Evolutionary conservation across 1,140 invertebrate species (phyloP).

Genomic region (Leptinotarsa lineolata): DNA sequence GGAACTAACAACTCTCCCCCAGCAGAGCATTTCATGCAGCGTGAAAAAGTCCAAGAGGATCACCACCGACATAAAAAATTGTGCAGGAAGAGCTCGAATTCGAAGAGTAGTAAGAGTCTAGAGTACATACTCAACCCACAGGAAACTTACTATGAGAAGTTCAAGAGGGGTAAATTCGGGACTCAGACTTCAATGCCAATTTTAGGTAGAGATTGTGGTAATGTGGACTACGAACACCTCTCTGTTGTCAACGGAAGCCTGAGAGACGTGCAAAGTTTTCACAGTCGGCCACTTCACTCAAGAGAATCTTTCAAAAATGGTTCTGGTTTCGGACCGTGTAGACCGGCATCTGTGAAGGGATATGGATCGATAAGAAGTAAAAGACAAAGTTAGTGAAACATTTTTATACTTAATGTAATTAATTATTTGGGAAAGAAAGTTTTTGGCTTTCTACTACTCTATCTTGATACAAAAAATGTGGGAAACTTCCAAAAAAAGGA

Average conservation of each 20-base stretch:
- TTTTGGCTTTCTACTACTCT: too few relatives aligned
- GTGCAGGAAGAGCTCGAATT: slow-evolving; percentile 52
- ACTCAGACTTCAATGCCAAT: slow-evolving; percentile 21
- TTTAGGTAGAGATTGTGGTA: background rate
- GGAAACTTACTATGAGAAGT: slow-evolving; percentile 56
- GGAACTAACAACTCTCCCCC: slow-evolving; percentile 53
- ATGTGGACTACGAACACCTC: slow-evolving; percentile 72
- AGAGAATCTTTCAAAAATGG: slow-evolving; percentile 18
- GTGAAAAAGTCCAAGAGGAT: slow-evolving; percentile 59
- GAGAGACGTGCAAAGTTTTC: slow-evolving; percentile 35
- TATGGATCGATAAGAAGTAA: slow-evolving; percentile 33
- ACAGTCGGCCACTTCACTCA: slow-evolving; percentile 32
- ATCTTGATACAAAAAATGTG: too few relatives aligned
- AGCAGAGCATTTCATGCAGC: slow-evolving; percentile 59
- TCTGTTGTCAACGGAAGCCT: slow-evolving; percentile 55
- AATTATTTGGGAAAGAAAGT: too few relatives aligned
- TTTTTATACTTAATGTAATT: too few relatives aligned
- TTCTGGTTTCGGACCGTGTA: slow-evolving; percentile 13
- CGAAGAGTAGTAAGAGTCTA: slow-evolving; percentile 62
- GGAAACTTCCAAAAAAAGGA: too few relatives aligned
- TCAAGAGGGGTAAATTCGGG: slow-evolving; percentile 40
- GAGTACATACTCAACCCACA: slow-evolving; percentile 60
- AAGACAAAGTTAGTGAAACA: slow-evolving; percentile 22
- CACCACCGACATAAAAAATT: slow-evolving; percentile 52
- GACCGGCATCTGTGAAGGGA: slow-evolving; percentile 29